phyloP scores from a whole-genome alignment of 2,113 vertebrate genomes.

The Sturnus vulgaris region DNA sequence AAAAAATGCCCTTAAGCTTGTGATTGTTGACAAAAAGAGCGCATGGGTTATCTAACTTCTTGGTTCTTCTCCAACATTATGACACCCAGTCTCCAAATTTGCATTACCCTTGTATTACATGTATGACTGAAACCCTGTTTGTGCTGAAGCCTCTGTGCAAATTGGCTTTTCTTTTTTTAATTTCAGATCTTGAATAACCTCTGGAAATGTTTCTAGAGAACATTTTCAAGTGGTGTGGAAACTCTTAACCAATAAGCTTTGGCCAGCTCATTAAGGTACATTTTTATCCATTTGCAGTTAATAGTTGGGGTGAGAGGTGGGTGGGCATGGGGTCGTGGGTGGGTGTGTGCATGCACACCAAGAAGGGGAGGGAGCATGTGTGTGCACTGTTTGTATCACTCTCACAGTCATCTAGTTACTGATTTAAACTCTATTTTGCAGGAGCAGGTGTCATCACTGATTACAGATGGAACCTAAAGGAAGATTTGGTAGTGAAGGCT shows the following conservation, averaged over 20 bases:
- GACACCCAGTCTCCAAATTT: background rate
- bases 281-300: background rate
- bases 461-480: background rate
- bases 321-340: too few species aligned
- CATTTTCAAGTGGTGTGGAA: background rate
- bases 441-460: background rate
- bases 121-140: background rate
- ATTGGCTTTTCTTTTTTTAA: background rate
- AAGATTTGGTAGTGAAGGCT: background rate
- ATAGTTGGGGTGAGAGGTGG: background rate
- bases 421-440: background rate
- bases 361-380: rapidly evolving
- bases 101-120: background rate
- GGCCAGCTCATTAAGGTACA: background rate
- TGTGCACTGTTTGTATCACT: background rate
- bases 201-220: background rate
- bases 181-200: background rate
- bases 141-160: background rate
- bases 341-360: too few species aligned
- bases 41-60: background rate
- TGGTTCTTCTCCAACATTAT: background rate
- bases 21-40: background rate
- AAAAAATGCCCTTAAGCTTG: background rate
- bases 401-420: background rate
- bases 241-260: background rate